A percentile compares a stretch with the other conserved stretches of the same genome.
These are phyloP conservation scores for Pseudonaja textilis DNA, from an alignment of 2,113 vertebrate genomes.

Conservation along the genomic window DNA sequence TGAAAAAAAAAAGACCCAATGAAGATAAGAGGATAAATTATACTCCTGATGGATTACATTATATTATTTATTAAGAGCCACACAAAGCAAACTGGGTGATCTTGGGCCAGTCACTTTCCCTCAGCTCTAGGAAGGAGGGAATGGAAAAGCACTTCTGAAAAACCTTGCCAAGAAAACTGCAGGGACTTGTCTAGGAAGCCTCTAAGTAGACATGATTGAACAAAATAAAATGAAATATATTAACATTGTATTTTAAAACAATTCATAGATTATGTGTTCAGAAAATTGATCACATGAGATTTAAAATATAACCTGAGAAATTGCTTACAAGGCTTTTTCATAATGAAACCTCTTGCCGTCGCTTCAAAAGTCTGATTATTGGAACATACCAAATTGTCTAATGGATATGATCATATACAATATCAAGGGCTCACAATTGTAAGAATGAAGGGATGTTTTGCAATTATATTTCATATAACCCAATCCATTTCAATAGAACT, in stretches of 20 bases:
- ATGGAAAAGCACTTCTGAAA: neutral
- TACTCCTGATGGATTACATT: neutral
- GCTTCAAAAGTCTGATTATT: neutral
- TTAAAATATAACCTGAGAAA: neutral
- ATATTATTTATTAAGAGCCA: neutral
- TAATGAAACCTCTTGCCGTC: too few species aligned
- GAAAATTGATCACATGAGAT: neutral
- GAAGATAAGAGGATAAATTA: neutral
- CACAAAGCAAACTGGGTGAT: neutral
- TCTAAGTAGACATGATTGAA: neutral
- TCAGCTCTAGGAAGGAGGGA: neutral
- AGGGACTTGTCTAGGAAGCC: neutral
- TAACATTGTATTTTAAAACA: neutral
- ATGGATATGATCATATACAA: neutral
- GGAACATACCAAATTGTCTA: neutral
- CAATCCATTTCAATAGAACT: neutral
- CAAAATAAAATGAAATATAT: neutral
- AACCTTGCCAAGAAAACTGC: neutral
- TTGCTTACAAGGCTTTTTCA: neutral
- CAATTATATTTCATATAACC: neutral
- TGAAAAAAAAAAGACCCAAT: neutral
- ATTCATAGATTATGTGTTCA: too few species aligned
- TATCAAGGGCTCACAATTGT: neutral
- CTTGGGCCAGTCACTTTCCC: neutral
- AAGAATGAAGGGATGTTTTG: neutral